Base-by-base conservation (phyloP, 1,140 invertebrate genomes). In the Sipha flava region DNA sequence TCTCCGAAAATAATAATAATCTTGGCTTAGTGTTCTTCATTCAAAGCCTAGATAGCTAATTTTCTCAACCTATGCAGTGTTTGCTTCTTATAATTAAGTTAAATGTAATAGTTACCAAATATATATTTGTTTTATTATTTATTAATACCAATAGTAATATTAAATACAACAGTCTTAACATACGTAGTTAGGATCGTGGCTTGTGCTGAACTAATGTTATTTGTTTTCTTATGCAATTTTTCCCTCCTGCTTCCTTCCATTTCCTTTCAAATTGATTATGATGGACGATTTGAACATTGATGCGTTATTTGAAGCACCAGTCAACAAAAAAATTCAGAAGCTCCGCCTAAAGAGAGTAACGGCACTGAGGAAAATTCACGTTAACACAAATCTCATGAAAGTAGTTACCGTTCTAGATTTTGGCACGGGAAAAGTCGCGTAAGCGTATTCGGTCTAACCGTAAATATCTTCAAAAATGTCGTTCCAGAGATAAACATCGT, bases 221-320 rank as follows among this genome's bases (percentile, higher is more conserved):
- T 77, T 77, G 73, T 77, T 77, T 77, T 77, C 52, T 77, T 77
- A 77, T 52, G 31, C 73, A 77, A 77, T 77, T 43, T 75, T 59
- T 37, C 59, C 34, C 23, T 77, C 52, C 52, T 31, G 18, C 59
- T 57, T 59, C 73, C 73, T 77, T 59, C 21, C 73, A 59, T 59
- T 34, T 77, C 16, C 73, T 59, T 52, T 59, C 73, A 59, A 77
- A 77, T 57, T 77, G 73, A 77, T 77, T 40, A 94, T 96, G 95
- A 94, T 95, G 82, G 95, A 97, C 88, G 96, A 98, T 87, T 92
- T 97, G 83, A 95, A 97, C 89, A 94, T 98, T 34, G 96, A 98
- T 88, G 96, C 95, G 80, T 94, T 98, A 94, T 88, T 98, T 82
- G 96, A 98, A 88, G 96, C 95, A 66, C 95, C 96, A 6, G 97